Evolutionary conservation across 1,140 invertebrate species (phyloP), one percentile per base, ranked within the genome.

Genomic region (Kradibia gibbosae): DNA sequence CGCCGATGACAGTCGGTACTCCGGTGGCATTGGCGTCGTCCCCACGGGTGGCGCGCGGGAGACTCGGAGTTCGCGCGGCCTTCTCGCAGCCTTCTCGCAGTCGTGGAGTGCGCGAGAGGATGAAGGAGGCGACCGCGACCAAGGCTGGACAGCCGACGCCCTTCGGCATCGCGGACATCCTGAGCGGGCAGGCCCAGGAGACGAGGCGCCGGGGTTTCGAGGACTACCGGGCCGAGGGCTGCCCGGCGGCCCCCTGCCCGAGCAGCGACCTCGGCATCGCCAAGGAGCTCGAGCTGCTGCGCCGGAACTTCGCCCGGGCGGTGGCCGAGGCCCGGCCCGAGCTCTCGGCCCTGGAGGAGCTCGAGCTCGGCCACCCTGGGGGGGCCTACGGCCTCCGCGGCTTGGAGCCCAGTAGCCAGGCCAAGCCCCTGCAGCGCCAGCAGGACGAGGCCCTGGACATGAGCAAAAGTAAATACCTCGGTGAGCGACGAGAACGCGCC

Each of bases 391-490:
- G 10, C 20, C n/a, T 36, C 36, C 62, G n/a, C 34, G 1, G 62
- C n/a, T n/a, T n/a, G 3, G 5, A 31, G 2, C 42, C 31, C 34
- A 74, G 65, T 34, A n/a, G n/a, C n/a, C 42, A 71, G 0, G 13
- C 8, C 3, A 48, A 50, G 31, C 15, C 20, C 1, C 31, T 45
- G 28, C 73, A 57, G 45, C 55, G 42, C 22, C 91, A 91, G 48
- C 91, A 91, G 67, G 91, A 91, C 78, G 88, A 91, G 65, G 91
- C 91, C 8, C 80, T 91, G 78, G 91, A 91, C 50, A 91, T 91
- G 91, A 91, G 91, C 86, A 91, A 91, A 76, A 90, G 82, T 65
- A 91, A 91, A 84, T 91, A 91, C 81, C 82, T 91, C 57, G 90
- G 90, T 91, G 60, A 86, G 88, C 62, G 20, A 67, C 25, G 57